phyloP scores from a whole-genome alignment of 2,888 invertebrate genomes.

The Trissolcus japonicus region DNA sequence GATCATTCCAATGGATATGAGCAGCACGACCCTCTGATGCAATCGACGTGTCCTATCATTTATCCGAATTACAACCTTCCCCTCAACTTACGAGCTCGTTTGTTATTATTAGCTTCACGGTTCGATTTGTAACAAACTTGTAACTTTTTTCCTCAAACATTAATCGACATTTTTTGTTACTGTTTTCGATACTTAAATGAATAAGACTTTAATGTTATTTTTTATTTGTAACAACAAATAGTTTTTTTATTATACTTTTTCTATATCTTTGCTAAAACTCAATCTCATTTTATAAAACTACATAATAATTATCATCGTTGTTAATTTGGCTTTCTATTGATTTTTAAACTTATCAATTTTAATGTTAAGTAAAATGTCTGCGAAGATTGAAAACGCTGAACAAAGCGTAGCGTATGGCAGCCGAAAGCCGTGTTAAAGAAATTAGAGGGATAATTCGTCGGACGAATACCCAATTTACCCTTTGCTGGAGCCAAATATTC shows the following conservation, averaged over 20 bases:
- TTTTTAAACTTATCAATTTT: conserved; percentile 30
- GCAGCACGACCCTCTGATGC: conserved; percentile 61
- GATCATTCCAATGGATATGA: conserved; percentile 73
- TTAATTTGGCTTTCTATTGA: background rate
- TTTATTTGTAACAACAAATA: too few species aligned
- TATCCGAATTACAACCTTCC: conserved; percentile 75
- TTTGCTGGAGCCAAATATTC: conserved; percentile 68
- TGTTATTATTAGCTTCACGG: conserved; percentile 70
- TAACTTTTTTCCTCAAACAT: conserved; percentile 43
- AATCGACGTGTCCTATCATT: conserved; percentile 70
- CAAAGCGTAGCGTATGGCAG: conserved; percentile 55
- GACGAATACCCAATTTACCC: conserved; percentile 76
- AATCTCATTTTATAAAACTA: too few species aligned
- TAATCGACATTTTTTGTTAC: too few species aligned
- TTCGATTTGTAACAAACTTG: conserved; percentile 60
- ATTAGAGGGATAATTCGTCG: conserved; percentile 77
- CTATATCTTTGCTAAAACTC: too few species aligned
- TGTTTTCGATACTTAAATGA: too few species aligned
- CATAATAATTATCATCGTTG: too few species aligned
- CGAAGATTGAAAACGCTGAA: conserved; percentile 53
- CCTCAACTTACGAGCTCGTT: conserved; percentile 67
- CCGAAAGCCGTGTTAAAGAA: conserved; percentile 78
- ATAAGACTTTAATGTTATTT: too few species aligned
- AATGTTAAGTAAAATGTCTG: conserved; percentile 53
- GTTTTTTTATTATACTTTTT: too few species aligned